A percentile compares a stretch with the other conserved stretches of the same genome.
phyloP scores from a whole-genome alignment of 2,113 vertebrate genomes.

The Mystacornis crossleyi region DNA sequence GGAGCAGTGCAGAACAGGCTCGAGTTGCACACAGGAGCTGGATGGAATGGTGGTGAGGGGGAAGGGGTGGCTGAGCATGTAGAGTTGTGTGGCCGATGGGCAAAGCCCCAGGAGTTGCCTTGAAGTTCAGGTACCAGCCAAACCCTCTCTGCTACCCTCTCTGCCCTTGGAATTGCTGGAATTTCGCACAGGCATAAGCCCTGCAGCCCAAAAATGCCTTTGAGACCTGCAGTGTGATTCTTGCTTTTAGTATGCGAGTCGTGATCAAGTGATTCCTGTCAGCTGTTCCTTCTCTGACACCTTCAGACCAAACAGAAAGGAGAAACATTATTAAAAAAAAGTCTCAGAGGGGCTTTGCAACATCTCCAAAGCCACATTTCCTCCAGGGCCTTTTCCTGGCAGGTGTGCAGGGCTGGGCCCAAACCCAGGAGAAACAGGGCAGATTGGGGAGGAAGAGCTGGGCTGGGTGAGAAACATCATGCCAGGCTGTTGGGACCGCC shows the following conservation, averaged over 20 bases:
- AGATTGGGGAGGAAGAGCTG: neutral
- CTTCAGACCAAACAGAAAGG: neutral
- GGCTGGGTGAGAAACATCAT: neutral
- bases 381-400: neutral
- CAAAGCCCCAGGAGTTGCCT: neutral
- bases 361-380: neutral
- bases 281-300: fast-evolving
- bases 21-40: neutral
- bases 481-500: neutral
- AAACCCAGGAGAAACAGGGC: neutral
- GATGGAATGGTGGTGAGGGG: neutral
- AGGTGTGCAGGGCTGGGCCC: neutral
- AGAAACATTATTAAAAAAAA: neutral
- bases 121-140: neutral
- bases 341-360: neutral
- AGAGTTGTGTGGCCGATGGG: fast-evolving
- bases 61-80: neutral
- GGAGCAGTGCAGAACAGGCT: fast-evolving
- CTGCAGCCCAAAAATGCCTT: neutral
- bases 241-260: neutral
- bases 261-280: neutral
- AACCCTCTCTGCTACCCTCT: neutral
- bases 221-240: neutral
- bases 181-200: fast-evolving
- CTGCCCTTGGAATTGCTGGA: neutral